These are phyloP conservation scores for Rhopilema esculentum DNA, from an alignment of 30 jellyfish, hydroid and myxozoan genomes.

Conservation along the genomic window DNA sequence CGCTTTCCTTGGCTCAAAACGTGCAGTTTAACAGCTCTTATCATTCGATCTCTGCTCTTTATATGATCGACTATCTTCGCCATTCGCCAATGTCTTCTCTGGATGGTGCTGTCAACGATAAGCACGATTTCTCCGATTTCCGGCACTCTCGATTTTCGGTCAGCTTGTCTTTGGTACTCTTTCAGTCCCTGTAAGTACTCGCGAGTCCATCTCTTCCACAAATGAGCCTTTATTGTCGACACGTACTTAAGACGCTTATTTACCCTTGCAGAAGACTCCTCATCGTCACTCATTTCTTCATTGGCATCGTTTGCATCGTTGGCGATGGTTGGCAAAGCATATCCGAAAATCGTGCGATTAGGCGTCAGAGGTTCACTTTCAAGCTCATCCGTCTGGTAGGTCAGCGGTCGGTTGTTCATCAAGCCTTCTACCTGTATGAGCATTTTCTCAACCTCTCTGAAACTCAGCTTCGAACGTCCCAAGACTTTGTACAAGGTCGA, in stretches of 20 bases:
- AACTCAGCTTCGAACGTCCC: slow-evolving; percentile 34
- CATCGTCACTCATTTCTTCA: not conserved
- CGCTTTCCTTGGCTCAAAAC: too few relatives aligned
- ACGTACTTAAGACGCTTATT: slow-evolving; percentile 23
- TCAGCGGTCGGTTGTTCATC: slow-evolving; percentile 43
- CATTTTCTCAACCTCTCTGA: slow-evolving; percentile 55
- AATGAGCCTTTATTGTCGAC: too few relatives aligned
- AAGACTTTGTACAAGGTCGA: slow-evolving; percentile 40
- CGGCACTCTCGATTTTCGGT: too few relatives aligned
- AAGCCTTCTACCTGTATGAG: slow-evolving; percentile 49
- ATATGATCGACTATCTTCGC: too few relatives aligned
- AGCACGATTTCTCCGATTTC: too few relatives aligned
- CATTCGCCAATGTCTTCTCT: too few relatives aligned
- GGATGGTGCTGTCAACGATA: too few relatives aligned
- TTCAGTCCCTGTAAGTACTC: too few relatives aligned
- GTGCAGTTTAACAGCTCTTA: too few relatives aligned
- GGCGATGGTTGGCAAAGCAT: slow-evolving; percentile 26
- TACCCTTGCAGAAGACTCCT: slow-evolving; percentile 9
- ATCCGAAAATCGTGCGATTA: slow-evolving; percentile 40
- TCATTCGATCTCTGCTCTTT: too few relatives aligned
- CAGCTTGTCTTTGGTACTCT: too few relatives aligned
- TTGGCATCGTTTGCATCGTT: slow-evolving; percentile 10
- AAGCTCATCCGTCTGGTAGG: slow-evolving; percentile 50
- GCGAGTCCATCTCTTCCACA: too few relatives aligned
- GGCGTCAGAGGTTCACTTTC: slow-evolving; percentile 47